Evolutionary conservation across 2,888 invertebrate genomes (phyloP).

Genomic region (Coelogynopora nodosa): DNA sequence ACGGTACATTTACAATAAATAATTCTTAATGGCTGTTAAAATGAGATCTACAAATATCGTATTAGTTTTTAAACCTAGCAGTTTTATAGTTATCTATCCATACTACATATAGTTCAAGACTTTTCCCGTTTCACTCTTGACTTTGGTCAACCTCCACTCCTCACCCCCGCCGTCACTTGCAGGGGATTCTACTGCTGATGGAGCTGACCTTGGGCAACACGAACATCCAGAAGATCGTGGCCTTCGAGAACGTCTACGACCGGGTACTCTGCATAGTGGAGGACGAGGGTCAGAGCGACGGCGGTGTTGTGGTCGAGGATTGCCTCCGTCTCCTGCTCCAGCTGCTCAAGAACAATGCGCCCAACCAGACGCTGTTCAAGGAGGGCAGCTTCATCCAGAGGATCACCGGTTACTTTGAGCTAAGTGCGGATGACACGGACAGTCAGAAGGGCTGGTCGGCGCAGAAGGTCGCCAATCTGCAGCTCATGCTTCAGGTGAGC

Average conservation of each 20-base stretch:
- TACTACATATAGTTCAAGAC: too few relatives aligned
- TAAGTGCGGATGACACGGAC: slow-evolving; percentile 1
- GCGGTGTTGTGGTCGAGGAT: slow-evolving; percentile 96
- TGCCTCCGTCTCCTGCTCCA: slow-evolving; percentile 87
- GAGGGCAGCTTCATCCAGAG: slow-evolving; percentile 92
- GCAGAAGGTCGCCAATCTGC: slow-evolving; percentile 86
- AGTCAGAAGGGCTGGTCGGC: slow-evolving; percentile 72
- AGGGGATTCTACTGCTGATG: slow-evolving; percentile 79
- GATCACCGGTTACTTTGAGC: slow-evolving; percentile 77
- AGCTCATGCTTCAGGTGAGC: slow-evolving; percentile 78
- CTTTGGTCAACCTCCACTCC: too few relatives aligned
- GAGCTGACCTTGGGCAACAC: slow-evolving; percentile 89
- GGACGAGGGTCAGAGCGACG: slow-evolving; percentile 85
- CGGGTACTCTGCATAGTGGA: slow-evolving; percentile 84
- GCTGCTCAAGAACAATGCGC: slow-evolving; percentile 85
- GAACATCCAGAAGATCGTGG: slow-evolving; percentile 96
- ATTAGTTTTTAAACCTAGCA: too few relatives aligned
- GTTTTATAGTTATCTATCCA: too few relatives aligned
- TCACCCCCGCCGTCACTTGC: too few relatives aligned
- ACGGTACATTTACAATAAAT: too few relatives aligned
- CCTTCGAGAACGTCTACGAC: slow-evolving; percentile 97
- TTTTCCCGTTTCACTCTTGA: too few relatives aligned
- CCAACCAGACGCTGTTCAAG: slow-evolving; percentile 96
- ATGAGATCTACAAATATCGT: too few relatives aligned
- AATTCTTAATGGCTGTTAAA: too few relatives aligned